Evolutionary conservation across 2,113 vertebrate genomes (phyloP).

Genomic region (Mus spicilegus): DNA sequence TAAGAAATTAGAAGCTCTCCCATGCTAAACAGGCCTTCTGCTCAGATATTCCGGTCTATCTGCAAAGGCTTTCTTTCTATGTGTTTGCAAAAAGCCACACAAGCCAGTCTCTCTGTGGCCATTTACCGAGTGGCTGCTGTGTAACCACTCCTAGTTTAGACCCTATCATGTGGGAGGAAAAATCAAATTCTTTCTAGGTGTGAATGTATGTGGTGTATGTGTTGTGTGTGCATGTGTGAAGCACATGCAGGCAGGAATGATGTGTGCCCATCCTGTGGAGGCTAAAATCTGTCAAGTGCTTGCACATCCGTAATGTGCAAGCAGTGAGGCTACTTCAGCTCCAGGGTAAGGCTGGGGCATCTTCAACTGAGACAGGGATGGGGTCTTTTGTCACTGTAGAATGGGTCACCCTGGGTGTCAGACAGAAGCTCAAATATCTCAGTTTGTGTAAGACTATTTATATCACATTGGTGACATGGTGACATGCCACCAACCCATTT

Average conservation of each 20-base stretch:
- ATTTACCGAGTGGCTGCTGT: neutral
- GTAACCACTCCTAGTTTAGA: neutral
- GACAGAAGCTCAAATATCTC: neutral
- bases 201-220: neutral
- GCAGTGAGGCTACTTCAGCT: neutral
- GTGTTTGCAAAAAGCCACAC: neutral
- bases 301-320: neutral
- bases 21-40: neutral
- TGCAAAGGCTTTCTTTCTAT: neutral
- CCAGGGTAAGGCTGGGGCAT: neutral
- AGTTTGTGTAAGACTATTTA: neutral
- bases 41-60: neutral
- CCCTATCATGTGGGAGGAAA: neutral
- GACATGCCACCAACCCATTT: neutral
- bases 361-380: neutral
- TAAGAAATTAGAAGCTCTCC: conserved; percentile 8
- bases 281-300: neutral
- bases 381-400: neutral
- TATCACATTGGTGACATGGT: too few species aligned
- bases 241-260: neutral
- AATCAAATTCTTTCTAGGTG: neutral
- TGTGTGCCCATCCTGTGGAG: neutral
- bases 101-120: neutral
- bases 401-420: neutral
- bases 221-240: neutral